Percentiles rank a stretch among this genome's conserved stretches.
Evolutionary conservation across 2,113 vertebrate genomes (phyloP).

Genomic region (Lamprotornis superbus): DNA sequence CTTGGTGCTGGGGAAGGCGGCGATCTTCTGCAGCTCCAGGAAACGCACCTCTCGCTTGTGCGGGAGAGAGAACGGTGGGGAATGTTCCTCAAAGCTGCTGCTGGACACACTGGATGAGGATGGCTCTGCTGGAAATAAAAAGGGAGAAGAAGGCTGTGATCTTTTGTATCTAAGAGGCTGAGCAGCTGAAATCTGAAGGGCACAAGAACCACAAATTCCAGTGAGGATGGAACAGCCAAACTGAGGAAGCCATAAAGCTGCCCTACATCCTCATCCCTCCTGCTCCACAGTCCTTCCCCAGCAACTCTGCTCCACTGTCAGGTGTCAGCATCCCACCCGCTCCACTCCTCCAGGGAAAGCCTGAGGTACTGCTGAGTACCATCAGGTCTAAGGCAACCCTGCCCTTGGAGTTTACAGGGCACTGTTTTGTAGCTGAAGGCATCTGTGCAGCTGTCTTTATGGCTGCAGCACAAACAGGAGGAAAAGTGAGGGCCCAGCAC

Average conservation of each 20-base stretch:
- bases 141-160: background rate
- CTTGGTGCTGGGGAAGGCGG: conserved; percentile 70
- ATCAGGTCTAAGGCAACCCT: background rate
- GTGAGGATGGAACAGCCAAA: background rate
- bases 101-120: conserved; percentile 11
- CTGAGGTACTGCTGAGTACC: background rate
- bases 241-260: background rate
- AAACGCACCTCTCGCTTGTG: conserved; percentile 77
- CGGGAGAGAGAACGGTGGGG: conserved; percentile 57
- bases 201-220: background rate
- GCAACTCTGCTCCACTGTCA: background rate
- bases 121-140: background rate
- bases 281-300: background rate
- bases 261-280: background rate
- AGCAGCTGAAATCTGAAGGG: background rate
- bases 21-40: conserved; percentile 84
- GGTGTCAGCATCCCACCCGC: background rate
- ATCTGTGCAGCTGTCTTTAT: background rate
- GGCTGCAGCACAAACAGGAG: background rate
- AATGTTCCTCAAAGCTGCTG: conserved; percentile 70
- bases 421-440: fast-evolving
- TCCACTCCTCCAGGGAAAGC: background rate
- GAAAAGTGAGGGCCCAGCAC: background rate
- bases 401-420: background rate
- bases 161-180: background rate